Conservation (phyloP, 2,888 invertebrate genomes). For the Meteorus cinctellus region DNA sequence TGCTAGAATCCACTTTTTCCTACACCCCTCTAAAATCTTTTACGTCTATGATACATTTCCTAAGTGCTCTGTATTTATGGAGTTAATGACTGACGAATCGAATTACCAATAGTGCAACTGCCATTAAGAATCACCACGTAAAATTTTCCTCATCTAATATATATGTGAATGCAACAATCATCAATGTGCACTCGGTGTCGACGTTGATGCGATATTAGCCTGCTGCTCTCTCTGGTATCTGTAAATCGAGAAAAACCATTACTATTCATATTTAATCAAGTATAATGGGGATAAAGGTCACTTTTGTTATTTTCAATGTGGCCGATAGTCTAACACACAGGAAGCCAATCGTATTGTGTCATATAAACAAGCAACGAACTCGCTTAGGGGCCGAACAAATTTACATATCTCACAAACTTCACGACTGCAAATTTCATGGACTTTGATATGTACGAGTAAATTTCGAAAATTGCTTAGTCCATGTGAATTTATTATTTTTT, state of each 20-base stretch:
- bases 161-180: slow-evolving; percentile 52
- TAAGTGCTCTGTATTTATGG: not conserved
- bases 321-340: not conserved
- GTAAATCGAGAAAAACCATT: slow-evolving; percentile 23
- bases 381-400: not conserved
- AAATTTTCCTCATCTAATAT: slow-evolving; percentile 52
- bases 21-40: not conserved
- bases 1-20: not conserved
- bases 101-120: not conserved
- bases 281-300: slow-evolving; percentile 7
- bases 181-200: slow-evolving; percentile 53
- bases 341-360: slow-evolving; percentile 1
- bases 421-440: slow-evolving; percentile 2
- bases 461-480: not conserved
- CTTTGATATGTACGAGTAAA: not conserved
- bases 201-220: slow-evolving; percentile 46
- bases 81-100: not conserved
- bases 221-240: slow-evolving; percentile 65
- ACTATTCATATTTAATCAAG: not conserved
- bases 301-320: not conserved
- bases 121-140: not conserved
- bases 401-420: not conserved
- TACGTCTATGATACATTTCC: not conserved
- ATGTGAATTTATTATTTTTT: too few species aligned
- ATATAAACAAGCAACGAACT: not conserved